Evolutionary conservation across 2,113 vertebrate species (phyloP).

Genomic region (Alligator sinensis): DNA sequence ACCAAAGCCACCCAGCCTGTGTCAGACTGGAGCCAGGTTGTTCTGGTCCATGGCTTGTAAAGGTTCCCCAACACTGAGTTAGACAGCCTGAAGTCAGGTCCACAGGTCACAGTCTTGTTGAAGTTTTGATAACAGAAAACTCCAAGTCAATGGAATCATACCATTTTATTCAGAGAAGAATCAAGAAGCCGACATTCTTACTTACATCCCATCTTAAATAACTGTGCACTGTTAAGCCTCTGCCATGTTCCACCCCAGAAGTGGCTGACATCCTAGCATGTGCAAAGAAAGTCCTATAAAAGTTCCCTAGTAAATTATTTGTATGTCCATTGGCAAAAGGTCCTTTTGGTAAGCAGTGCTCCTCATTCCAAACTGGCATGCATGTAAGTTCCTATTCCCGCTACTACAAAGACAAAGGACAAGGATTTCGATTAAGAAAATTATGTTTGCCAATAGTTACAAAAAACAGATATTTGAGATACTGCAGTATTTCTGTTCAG

Average conservation of each 20-base stretch:
- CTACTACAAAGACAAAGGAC: not conserved
- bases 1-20: not conserved
- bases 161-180: not conserved
- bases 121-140: not conserved
- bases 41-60: too few species aligned
- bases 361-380: not conserved
- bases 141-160: not conserved
- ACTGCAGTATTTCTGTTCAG: not conserved
- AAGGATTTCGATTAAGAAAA: not conserved
- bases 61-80: not conserved
- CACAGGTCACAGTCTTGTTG: not conserved
- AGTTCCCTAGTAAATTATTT: not conserved
- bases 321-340: not conserved
- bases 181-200: not conserved
- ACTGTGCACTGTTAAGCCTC: not conserved
- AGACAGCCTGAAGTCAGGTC: not conserved
- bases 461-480: conserved; percentile 21
- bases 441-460: not conserved
- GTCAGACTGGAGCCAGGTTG: too few species aligned
- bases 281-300: fast-evolving
- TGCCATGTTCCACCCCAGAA: not conserved
- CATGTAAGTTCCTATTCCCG: not conserved
- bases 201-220: not conserved
- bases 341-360: not conserved
- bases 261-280: not conserved